Evolutionary conservation across 2,797 vertebrate species (phyloP), one percentile per base, ranked within the genome.

Genomic region (Geotrypetes seraphini): DNA sequence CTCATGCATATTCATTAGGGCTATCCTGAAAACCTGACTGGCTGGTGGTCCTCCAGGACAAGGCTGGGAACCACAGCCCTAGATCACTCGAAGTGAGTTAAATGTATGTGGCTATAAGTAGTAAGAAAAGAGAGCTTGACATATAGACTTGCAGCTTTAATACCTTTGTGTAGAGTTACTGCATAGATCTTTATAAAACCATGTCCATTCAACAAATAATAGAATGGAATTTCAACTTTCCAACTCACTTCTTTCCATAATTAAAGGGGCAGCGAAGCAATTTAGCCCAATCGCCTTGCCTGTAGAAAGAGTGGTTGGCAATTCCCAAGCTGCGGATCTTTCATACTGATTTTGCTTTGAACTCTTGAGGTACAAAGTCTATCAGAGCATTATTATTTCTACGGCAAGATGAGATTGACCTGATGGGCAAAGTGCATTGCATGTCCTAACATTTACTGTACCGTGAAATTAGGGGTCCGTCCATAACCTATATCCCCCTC

Each of bases 151-250:
- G n/a, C n/a, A n/a, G n/a, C n/a, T n/a, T n/a, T n/a, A n/a, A n/a
- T n/a, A n/a, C n/a, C n/a, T n/a, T n/a, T n/a, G n/a, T n/a, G n/a
- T n/a, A n/a, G n/a, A n/a, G n/a, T n/a, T n/a, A n/a, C n/a, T n/a
- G n/a, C n/a, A n/a, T n/a, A n/a, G n/a, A n/a, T n/a, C n/a, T n/a
- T n/a, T n/a, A n/a, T n/a, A n/a, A n/a, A n/a, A n/a, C n/a, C n/a
- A n/a, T n/a, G n/a, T n/a, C n/a, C n/a, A 0, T 24, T 31, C 23
- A 28, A 19, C 34, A 65, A 59, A 41, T 63, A 54, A 51, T 73
- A 63, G 50, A 62, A 66, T 68, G 67, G 34, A 63, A 38, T 54
- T 70, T 46, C n/a, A 25, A 16, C 61, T 65, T 63, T 57, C 21
- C 23, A 7, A 56, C 52, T 54, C 25, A 44, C 38, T 44, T 27